Base-by-base conservation (phyloP, 1,140 invertebrate genomes). In the Andrena cerasifolii region DNA sequence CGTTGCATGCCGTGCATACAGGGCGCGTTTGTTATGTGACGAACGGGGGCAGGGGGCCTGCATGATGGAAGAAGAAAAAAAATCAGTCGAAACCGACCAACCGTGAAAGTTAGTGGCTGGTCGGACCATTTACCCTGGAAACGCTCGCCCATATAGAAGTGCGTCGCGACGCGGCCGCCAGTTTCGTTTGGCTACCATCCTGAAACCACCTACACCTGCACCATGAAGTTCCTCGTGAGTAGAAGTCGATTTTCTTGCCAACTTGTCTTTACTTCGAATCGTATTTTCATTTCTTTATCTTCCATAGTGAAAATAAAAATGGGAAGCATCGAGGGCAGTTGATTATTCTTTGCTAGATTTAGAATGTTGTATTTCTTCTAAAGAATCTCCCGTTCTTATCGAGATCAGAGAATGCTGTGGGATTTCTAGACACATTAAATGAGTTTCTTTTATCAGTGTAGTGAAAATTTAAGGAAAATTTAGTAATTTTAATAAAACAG, bases 91-190 rank as follows among this genome's bases (percentile, higher is more conserved):
- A 82, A 87, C 79, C 78, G 84, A 71, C 85, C 73, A 87, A 85
- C 81, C 83, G 82, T 89, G 88, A 89, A 88, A 89, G 87, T 80
- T 86, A 77, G 85, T 82, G 80, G 86, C 74, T 79, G 82, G 77
- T 56, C 72, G 76, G 54, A 54, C 74, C 78, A 74, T 54, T 80
- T 68, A 65, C 49, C 59, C 66, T 68, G 80, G 47, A 70, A 76
- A 79, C 72, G 79, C 79, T 73, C 87, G 90, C 83, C 88, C 91
- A 91, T 92, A 93, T 92, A 93, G 90, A 91, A 91, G 90, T 89
- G 90, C 87, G 70, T 87, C 83, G 83, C 81, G 72, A 88, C 84
- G 59, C 79, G 66, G 76, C 51, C 43, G 86, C 78, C 90, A 93
- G 92, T 93, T 92, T 90, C 83, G 80, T 83, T 86, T 85, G 82